Evolutionary conservation across 2,888 invertebrate species (phyloP), one percentile per base, ranked within the genome.

Genomic region (Halictus ligatus): DNA sequence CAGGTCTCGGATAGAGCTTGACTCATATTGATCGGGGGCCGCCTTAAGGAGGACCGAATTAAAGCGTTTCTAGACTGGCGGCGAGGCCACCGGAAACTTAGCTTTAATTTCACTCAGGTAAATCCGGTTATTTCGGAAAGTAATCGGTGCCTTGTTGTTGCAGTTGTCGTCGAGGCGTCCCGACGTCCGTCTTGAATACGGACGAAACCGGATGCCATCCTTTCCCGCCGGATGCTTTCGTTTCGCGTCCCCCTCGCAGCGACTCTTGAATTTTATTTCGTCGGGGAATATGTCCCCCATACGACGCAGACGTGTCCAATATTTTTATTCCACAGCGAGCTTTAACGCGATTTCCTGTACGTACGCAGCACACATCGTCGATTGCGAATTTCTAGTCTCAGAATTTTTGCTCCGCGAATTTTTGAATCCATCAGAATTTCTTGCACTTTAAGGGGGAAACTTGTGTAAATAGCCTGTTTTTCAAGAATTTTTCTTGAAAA

Each of bases 21-120:
- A 80, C 78, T 81, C 81, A 76, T 85, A 85, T 85, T 35, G 85
- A 85, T 86, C 81, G 85, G 60, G 25, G 25, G 15, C 35, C 46
- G 12, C 48, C n/a, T 86, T 75, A 80, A 85, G 85, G 72, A 54
- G 77, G 43, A 80, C 46, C 69, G 80, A 78, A 84, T 84, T 29
- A 64, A 78, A 75, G 64, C 29, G 77, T 29, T 29, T 73, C 73
- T 21, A 8, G 54, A 54, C 10, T 54, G 21, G 10, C 10, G 21
- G 21, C 54, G 54, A 54, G 54, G 54, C 21, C 54, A 54, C 54
- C 21, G 54, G 10, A 54, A 54, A 54, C 54, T 58, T 80, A 72
- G 75, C 54, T 84, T 78, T 67, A 83, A 83, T 80, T 80, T 54
- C 76, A 15, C 18, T 25, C 10, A 60, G 29, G 50, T 13, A 60